These are phyloP conservation scores for Anthoscopus minutus DNA, from an alignment of 2,113 vertebrate species.

Conservation along the genomic window DNA sequence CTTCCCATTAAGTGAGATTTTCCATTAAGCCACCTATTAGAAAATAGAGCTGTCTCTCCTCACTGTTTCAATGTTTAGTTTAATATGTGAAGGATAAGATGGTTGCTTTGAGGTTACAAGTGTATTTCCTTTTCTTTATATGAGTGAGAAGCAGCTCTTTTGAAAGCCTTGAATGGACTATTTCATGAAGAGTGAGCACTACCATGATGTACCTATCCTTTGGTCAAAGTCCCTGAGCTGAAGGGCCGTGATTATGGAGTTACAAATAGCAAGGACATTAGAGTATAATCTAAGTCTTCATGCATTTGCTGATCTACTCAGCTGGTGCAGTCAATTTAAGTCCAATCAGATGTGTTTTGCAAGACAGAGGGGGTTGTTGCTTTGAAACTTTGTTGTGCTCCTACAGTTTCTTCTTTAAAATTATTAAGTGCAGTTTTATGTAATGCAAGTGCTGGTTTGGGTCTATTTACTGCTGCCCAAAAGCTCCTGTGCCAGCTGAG, in stretches of 20 bases:
- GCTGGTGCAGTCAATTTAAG: background rate
- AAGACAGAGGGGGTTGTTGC: background rate
- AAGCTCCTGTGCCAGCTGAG: background rate
- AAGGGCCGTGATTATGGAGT: background rate
- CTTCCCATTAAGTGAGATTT: background rate
- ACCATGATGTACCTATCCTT: background rate
- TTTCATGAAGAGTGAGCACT: background rate
- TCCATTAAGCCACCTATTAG: background rate
- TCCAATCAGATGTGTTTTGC: background rate
- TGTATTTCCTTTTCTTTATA: background rate
- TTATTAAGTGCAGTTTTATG: background rate
- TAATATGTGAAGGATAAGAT: background rate
- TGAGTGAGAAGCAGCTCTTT: background rate
- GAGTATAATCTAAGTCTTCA: background rate
- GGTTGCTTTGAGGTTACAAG: background rate
- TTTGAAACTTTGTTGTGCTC: background rate
- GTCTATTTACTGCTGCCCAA: background rate
- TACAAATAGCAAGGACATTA: background rate
- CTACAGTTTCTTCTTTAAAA: background rate
- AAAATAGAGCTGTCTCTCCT: background rate
- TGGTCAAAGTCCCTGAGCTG: background rate
- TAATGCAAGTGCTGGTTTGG: background rate
- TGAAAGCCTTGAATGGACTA: background rate
- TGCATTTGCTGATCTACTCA: background rate
- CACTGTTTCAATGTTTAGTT: background rate